A percentile compares a stretch with the other conserved stretches of the same genome.
Evolutionary conservation across 2,113 vertebrate genomes (phyloP).

Genomic region (Phocoena phocoena): DNA sequence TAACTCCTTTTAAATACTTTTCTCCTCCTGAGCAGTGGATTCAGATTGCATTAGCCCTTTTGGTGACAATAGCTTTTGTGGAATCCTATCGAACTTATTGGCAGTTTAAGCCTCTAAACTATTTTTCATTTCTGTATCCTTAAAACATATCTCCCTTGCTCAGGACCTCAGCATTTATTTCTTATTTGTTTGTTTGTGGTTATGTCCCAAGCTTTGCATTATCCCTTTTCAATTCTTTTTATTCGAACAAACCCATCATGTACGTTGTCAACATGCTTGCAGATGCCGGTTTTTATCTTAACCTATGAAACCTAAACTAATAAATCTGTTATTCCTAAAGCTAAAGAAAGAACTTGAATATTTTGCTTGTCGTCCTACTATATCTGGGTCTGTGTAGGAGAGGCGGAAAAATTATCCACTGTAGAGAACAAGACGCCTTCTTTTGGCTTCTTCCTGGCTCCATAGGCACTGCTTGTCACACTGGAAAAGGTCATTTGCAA

Average conservation of each 20-base stretch:
- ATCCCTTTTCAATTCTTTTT: neutral
- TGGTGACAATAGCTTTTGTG: neutral
- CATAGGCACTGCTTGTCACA: conserved; percentile 24
- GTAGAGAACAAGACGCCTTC: neutral
- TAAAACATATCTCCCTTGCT: neutral
- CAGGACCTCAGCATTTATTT: neutral
- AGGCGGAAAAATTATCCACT: neutral
- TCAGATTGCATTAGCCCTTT: neutral
- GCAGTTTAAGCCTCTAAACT: neutral
- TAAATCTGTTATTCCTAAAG: neutral
- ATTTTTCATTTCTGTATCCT: neutral
- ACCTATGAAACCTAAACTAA: conserved; percentile 17
- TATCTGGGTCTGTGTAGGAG: neutral
- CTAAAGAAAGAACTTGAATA: neutral
- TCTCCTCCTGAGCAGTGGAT: neutral
- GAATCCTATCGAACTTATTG: neutral
- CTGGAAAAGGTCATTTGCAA: conserved; percentile 68
- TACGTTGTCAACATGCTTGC: neutral
- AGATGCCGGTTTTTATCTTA: conserved; percentile 39
- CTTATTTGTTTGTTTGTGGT: neutral
- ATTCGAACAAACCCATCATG: neutral
- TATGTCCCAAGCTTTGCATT: neutral
- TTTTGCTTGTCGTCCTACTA: conserved; percentile 50
- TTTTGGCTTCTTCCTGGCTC: neutral
- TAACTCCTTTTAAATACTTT: neutral